These are phyloP conservation scores for Rhabdomys pumilio DNA, from an alignment of 2,797 vertebrate species.

Conservation along the genomic window DNA sequence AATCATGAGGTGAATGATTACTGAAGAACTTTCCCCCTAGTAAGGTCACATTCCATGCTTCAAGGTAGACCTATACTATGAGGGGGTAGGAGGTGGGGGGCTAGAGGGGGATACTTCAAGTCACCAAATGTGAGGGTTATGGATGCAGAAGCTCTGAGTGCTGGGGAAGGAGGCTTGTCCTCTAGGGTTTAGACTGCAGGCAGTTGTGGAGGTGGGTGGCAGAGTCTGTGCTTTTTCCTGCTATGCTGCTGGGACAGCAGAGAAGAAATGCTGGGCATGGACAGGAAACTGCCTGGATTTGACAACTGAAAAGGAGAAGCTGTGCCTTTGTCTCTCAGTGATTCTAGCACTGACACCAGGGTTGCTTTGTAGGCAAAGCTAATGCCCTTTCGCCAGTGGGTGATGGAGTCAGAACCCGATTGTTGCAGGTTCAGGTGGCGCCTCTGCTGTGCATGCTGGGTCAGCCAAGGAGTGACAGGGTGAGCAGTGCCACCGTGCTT, in stretches of 20 bases:
- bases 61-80: not conserved
- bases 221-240: not conserved
- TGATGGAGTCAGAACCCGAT: not conserved
- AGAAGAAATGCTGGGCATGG: not conserved
- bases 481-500: not conserved
- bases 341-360: not conserved
- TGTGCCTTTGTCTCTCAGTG: not conserved
- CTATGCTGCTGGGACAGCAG: accelerated
- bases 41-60: not conserved
- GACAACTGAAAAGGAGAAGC: not conserved
- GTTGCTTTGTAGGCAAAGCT: not conserved
- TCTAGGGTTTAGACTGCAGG: not conserved
- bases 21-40: not conserved
- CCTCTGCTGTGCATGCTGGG: not conserved
- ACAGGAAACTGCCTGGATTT: not conserved
- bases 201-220: not conserved
- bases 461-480: not conserved
- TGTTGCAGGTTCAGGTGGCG: not conserved
- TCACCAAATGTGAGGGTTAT: not conserved
- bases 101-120: not conserved
- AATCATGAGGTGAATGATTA: not conserved
- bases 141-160: not conserved
- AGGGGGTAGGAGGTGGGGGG: not conserved
- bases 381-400: not conserved
- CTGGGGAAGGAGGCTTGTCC: not conserved